phyloP scores from a whole-genome alignment of 2,888 invertebrate genomes.

The Terebella lapidaria region DNA sequence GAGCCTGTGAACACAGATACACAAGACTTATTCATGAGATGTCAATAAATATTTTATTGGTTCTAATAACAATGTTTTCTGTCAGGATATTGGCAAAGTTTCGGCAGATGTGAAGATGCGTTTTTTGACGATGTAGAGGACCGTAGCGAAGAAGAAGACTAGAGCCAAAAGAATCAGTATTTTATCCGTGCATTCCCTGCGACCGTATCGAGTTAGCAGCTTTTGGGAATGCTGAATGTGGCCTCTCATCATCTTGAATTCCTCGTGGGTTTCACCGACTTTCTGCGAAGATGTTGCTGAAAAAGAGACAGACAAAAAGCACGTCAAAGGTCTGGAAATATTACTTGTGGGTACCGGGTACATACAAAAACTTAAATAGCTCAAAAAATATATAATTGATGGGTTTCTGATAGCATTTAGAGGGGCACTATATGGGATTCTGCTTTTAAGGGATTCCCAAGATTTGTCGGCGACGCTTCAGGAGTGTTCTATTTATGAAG shows the following conservation, averaged over 20 bases:
- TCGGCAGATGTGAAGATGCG: conserved; percentile 55
- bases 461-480: too few species aligned
- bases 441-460: too few species aligned
- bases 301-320: conserved; percentile 17
- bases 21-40: too few species aligned
- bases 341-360: neutral
- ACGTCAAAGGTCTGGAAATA: neutral
- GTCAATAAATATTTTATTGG: too few species aligned
- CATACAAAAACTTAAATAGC: neutral
- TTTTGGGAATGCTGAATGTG: conserved; percentile 85
- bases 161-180: conserved; percentile 61
- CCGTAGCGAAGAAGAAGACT: conserved; percentile 64
- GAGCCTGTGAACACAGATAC: too few species aligned
- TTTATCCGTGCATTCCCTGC: conserved; percentile 93
- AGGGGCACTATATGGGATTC: too few species aligned
- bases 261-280: conserved; percentile 55
- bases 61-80: too few species aligned
- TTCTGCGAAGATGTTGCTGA: conserved; percentile 42
- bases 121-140: conserved; percentile 88
- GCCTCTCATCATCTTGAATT: conserved; percentile 78
- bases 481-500: too few species aligned
- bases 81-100: too few species aligned
- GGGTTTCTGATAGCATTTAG: too few species aligned
- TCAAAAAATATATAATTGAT: neutral
- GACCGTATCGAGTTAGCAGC: conserved; percentile 85